phyloP scores from a whole-genome alignment of 2,888 invertebrate species.

The Erpobdella octoculata region DNA sequence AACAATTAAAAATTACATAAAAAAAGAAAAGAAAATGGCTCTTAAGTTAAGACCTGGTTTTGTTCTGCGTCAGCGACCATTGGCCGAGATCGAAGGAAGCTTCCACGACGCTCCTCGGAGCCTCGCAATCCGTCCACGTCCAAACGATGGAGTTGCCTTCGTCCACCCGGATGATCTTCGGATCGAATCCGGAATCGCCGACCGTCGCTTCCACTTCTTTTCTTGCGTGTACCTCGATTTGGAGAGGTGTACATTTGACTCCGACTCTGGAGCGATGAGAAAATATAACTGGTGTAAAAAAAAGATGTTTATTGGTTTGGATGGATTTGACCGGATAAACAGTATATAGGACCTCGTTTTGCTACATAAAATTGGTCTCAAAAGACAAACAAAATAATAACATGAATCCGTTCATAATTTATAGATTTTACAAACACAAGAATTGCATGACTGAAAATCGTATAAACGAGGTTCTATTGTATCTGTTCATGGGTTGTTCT shows the following conservation, averaged over 20 bases:
- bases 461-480: no score
- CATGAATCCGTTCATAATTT: no score
- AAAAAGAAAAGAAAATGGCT: neutral
- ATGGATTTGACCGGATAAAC: neutral
- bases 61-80: constrained; percentile 11
- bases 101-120: constrained; percentile 35
- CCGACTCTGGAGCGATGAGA: constrained; percentile 44
- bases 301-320: neutral
- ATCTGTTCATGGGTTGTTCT: no score
- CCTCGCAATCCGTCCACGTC: constrained; percentile 46
- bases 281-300: no score
- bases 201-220: constrained; percentile 44
- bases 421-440: no score
- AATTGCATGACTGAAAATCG: no score
- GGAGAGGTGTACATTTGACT: constrained; percentile 47
- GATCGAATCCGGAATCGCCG: constrained; percentile 49
- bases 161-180: constrained; percentile 48
- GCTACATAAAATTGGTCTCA: no score
- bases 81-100: constrained; percentile 16
- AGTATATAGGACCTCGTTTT: no score
- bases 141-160: constrained; percentile 48
- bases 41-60: neutral
- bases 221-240: constrained; percentile 45
- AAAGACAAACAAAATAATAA: no score
- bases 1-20: neutral